Evolutionary conservation across 2,113 vertebrate genomes (phyloP).

Genomic region (Orcinus orca): DNA sequence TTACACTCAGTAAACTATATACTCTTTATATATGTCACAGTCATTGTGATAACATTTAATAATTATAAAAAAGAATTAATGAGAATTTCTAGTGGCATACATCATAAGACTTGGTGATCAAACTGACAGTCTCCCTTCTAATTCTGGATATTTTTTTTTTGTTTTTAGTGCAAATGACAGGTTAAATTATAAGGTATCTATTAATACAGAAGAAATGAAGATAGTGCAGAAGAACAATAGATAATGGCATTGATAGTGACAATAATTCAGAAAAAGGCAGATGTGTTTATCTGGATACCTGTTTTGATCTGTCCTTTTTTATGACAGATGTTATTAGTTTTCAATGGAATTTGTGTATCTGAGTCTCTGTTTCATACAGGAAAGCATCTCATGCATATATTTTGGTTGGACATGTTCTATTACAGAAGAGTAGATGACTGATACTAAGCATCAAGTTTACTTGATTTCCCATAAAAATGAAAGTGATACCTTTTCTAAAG

Average conservation of each 20-base stretch:
- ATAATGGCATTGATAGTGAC: neutral
- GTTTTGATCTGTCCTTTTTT: neutral
- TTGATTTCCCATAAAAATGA: slow-evolving; percentile 11
- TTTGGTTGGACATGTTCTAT: neutral
- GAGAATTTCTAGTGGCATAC: neutral
- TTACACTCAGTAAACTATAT: neutral
- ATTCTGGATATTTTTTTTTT: neutral
- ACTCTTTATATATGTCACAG: neutral
- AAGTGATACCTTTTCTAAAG: neutral
- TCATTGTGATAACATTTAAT: neutral
- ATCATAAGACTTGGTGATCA: neutral
- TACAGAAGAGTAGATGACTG: neutral
- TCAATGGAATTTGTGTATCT: neutral
- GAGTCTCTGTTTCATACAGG: neutral
- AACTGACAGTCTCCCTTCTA: neutral
- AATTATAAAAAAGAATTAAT: neutral
- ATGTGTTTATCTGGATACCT: neutral
- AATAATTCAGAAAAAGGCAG: slow-evolving; percentile 26
- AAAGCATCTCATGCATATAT: neutral
- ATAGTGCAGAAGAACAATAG: neutral
- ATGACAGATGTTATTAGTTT: neutral
- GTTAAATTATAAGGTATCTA: neutral
- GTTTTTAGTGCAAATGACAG: neutral
- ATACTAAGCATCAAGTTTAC: neutral
- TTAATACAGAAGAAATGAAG: slow-evolving; percentile 23